Evolutionary conservation across 2,888 invertebrate species (phyloP).

Genomic region (Caenorhabditis sp.): DNA sequence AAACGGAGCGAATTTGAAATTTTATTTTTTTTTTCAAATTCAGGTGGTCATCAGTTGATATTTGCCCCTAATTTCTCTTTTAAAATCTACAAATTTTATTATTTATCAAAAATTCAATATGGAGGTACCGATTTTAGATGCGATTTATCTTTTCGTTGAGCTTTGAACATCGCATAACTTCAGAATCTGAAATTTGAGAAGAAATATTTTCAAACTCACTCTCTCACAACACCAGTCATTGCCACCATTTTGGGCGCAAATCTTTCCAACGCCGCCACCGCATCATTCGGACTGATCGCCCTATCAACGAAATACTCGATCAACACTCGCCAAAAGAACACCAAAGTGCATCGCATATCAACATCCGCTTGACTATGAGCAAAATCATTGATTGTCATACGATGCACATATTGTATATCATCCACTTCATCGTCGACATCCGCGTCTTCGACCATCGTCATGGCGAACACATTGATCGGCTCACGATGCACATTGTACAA

Average conservation of each 20-base stretch:
- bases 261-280: constrained; percentile 1
- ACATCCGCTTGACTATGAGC: constrained; percentile 10
- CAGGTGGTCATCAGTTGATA: no score
- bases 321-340: constrained; percentile 18
- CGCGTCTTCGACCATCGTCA: constrained; percentile 9
- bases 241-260: constrained; percentile 18
- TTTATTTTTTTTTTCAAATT: no score
- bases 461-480: constrained; percentile 13
- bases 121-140: no score
- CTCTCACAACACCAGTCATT: constrained; percentile 22
- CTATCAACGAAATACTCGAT: constrained; percentile 14
- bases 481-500: constrained; percentile 24
- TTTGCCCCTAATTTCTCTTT: no score
- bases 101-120: no score
- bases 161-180: no score
- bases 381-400: constrained; percentile 17
- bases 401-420: constrained; percentile 1
- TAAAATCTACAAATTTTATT: no score
- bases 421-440: background rate
- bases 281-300: background rate
- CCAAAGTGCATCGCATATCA: background rate
- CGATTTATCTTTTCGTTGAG: no score
- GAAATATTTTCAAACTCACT: no score
- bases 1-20: no score
- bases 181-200: no score